Base-by-base conservation (phyloP, 2,797 vertebrate genomes). In the Rhinogobio ventralis region DNA sequence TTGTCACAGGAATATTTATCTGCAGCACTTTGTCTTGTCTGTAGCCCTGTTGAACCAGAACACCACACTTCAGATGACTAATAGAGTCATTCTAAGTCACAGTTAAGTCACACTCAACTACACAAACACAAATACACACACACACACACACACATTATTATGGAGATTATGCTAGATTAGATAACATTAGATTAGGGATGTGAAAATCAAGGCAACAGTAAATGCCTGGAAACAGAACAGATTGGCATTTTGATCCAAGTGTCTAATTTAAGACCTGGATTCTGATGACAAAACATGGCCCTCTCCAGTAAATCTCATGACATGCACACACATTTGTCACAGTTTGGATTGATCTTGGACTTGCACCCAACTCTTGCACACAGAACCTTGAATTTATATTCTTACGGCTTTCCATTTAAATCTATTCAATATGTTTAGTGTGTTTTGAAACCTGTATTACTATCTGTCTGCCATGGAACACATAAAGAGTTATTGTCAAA, bases 211-310 rank as follows among this genome's bases (percentile, higher is more conserved):
- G 62, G 51, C 39, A 14, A 25, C 67, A 64, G 71, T 79, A 84
- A 13, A 79, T 72, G 30, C 73, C 67, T 62, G 83, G 67, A 79
- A 79, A 49, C 30, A 79, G 75, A 84, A 79, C 20, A 72, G 76
- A 79, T 71, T 73, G 67, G 3, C 67, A 39, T 46, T 77, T 85
- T 62, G 66, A 85, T 79, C 53, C 67, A 85, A 77, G 67, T 60
- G 14, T 85, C 76, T 85, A 20, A 85, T 85, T 85, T 85, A 79
- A 79, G 67, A 23, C 76, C 55, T 39, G 82, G 64, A 84, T 77
- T 79, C 67, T 79, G 66, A 62, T 69, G 66, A 71, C 36, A 71
- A 84, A 84, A 68, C 51, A 60, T 46, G 19, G 15, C 25, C 72
- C 42, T 84, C 66, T 36, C 28, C 39, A 79, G 67, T 84, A 84